phyloP scores from a whole-genome alignment of 2,888 invertebrate genomes.

The Thereva nobilitata region DNA sequence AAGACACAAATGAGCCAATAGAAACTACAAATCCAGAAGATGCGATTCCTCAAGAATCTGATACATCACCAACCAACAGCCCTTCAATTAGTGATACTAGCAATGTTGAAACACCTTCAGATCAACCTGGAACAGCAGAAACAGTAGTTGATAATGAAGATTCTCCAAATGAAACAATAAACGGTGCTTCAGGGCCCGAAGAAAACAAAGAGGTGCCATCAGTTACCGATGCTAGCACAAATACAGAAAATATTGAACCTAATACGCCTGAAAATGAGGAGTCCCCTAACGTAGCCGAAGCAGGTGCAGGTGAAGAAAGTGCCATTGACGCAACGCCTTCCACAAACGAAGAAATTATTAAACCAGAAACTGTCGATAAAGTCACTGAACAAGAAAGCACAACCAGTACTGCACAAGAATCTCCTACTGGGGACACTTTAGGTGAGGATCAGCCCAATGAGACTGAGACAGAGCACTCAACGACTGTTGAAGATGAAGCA shows the following conservation, averaged over 20 bases:
- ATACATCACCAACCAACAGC: neutral
- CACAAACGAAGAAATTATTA: no score
- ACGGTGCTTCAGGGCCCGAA: neutral
- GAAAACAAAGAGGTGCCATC: neutral
- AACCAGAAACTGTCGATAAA: no score
- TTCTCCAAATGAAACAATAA: neutral
- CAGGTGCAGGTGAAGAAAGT: slow-evolving; percentile 5
- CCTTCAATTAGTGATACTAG: neutral
- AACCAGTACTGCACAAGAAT: neutral
- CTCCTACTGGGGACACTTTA: neutral
- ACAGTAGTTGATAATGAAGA: neutral
- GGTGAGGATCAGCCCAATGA: no score
- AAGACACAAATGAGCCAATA: neutral
- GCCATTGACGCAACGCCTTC: no score
- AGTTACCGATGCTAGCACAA: no score
- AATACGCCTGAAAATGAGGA: neutral
- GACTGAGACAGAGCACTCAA: no score
- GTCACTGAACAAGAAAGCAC: no score
- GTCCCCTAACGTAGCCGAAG: neutral
- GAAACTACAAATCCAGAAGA: neutral
- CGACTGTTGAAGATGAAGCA: neutral
- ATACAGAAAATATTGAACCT: neutral
- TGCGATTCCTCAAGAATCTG: neutral
- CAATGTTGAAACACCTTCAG: neutral
- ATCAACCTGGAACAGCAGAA: neutral